Conservation (phyloP, 2,797 vertebrate species). For the Buceros bicornis region DNA sequence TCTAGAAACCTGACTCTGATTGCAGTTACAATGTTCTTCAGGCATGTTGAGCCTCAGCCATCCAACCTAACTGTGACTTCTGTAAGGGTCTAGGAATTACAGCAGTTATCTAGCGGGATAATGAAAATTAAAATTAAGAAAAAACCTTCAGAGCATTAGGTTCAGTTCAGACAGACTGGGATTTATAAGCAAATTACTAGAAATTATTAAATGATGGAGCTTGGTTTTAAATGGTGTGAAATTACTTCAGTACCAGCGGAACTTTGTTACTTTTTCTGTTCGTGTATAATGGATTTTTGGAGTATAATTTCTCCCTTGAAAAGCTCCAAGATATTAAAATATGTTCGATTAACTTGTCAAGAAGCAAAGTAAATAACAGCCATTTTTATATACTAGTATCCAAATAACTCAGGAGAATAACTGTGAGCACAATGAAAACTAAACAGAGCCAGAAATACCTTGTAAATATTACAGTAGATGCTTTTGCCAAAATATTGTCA, state of each 20-base stretch:
- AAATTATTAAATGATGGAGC: slow-evolving; percentile 36
- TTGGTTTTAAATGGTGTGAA: slow-evolving; percentile 40
- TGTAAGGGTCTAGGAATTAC: not conserved
- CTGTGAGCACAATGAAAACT: slow-evolving; percentile 64
- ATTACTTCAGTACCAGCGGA: slow-evolving; percentile 38
- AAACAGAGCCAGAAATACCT: slow-evolving; percentile 42
- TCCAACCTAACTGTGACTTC: not conserved
- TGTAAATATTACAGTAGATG: slow-evolving; percentile 70
- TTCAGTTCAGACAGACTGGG: not conserved
- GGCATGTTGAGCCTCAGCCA: not conserved
- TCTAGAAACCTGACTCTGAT: not conserved
- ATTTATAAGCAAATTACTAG: slow-evolving; percentile 23
- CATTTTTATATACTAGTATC: slow-evolving; percentile 47
- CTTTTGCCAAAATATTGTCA: slow-evolving; percentile 70
- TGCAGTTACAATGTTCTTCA: not conserved
- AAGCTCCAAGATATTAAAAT: slow-evolving; percentile 54
- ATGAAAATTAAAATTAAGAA: not conserved
- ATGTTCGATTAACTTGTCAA: slow-evolving; percentile 45
- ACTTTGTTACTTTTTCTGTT: slow-evolving; percentile 45
- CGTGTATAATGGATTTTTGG: slow-evolving; percentile 11
- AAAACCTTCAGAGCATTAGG: not conserved
- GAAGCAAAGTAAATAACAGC: slow-evolving; percentile 51
- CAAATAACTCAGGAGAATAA: slow-evolving; percentile 54
- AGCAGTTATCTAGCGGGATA: not conserved
- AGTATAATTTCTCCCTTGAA: slow-evolving; percentile 33